phyloP scores from a whole-genome alignment of 2,113 vertebrate genomes.

The Progne subis region DNA sequence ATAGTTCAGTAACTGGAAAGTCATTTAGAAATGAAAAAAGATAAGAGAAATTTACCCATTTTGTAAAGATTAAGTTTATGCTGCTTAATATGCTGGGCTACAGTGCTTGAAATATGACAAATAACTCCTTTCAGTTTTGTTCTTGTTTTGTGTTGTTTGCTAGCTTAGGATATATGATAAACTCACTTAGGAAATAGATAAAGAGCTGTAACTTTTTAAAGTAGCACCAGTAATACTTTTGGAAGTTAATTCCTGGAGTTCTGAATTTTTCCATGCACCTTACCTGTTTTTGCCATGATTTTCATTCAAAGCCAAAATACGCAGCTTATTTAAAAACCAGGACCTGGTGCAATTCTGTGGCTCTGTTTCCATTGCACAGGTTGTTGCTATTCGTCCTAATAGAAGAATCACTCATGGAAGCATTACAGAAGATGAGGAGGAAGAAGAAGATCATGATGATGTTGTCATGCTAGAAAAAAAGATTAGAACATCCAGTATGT shows the following conservation, averaged over 20 bases:
- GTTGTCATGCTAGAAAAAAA: conserved; percentile 86
- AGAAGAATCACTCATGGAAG: conserved; percentile 82
- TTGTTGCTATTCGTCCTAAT: conserved; percentile 80
- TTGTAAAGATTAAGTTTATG: not conserved
- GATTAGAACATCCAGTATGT: conserved; percentile 87
- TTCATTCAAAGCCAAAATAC: not conserved
- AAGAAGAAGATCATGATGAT: conserved; percentile 92
- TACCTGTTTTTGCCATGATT: not conserved
- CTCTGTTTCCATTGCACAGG: conserved; percentile 58
- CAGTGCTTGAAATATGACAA: not conserved
- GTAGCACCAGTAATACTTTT: not conserved
- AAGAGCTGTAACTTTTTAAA: not conserved
- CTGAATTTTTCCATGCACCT: not conserved
- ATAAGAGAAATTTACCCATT: not conserved
- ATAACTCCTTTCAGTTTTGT: not conserved
- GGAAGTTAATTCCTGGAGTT: not conserved
- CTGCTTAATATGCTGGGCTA: not conserved
- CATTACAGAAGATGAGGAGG: conserved; percentile 80
- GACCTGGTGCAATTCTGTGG: not conserved
- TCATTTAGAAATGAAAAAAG: not conserved
- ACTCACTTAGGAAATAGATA: not conserved
- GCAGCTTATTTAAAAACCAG: not conserved
- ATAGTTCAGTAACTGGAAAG: not conserved
- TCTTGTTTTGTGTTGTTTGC: not conserved
- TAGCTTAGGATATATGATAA: not conserved